phyloP scores from a whole-genome alignment of 2,113 vertebrate genomes.

The Scomber japonicus region DNA sequence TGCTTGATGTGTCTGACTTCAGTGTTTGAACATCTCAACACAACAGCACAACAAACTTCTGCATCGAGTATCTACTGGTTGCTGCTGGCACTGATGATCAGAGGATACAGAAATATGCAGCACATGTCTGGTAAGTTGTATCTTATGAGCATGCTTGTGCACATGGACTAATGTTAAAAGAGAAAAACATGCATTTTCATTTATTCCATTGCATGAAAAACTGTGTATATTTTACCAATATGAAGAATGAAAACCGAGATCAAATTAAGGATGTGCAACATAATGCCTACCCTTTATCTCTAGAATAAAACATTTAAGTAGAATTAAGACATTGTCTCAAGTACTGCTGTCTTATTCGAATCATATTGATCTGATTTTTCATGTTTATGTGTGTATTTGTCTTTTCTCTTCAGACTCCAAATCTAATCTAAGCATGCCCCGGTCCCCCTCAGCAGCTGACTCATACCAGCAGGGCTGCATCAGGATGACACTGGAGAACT shows the following conservation, averaged over 20 bases:
- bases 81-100: background rate
- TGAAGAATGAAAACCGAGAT: too few relatives aligned
- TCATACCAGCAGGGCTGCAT: constrained; percentile 78
- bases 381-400: background rate
- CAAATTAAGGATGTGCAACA: too few relatives aligned
- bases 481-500: constrained; percentile 85
- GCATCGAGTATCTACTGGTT: background rate
- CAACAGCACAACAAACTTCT: constrained; percentile 6
- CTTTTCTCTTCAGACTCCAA: constrained; percentile 71
- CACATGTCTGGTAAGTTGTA: constrained; percentile 68
- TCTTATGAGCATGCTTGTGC: background rate
- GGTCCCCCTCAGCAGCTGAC: constrained; percentile 36
- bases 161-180: background rate
- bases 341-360: too few relatives aligned
- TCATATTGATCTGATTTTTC: background rate
- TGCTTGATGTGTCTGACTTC: constrained; percentile 3
- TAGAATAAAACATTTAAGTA: too few relatives aligned
- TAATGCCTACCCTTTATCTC: too few relatives aligned
- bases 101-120: constrained; percentile 49
- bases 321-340: too few relatives aligned
- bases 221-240: too few relatives aligned
- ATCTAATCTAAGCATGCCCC: constrained; percentile 45
- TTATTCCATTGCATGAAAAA: too few relatives aligned
- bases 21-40: constrained; percentile 26
- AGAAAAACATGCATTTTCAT: background rate